Evolutionary conservation across 2,888 invertebrate species (phyloP), one percentile per base, ranked within the genome.

Genomic region (Harpagoxenus sublaevis): DNA sequence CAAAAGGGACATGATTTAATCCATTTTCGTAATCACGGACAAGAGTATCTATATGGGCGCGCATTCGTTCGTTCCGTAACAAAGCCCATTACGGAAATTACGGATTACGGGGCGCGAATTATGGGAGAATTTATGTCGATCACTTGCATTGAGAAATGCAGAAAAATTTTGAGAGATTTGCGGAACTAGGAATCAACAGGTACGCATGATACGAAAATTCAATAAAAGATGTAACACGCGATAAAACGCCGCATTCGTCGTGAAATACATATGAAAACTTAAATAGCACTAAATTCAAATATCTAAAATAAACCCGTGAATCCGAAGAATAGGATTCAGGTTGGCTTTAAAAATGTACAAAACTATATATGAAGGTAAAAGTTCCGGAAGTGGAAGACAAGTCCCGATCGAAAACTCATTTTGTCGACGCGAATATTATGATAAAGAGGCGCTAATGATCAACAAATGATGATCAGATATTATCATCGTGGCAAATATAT

Each of bases 151-250:
- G 8, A 5, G 4, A 51, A 31, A 53, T 1, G n/a, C 3, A 35
- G n/a, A 53, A 63, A 48, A 63, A 23, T 4, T n/a, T 63, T 63
- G 2, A 5, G 18, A 28, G 28, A 39, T 53, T 78, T 39, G 15
- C 23, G 10, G 6, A 60, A 39, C 55, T 23, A 4, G 48, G 23
- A 68, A 78, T 70, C 71, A 78, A 77, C 70, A 42, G n/a, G 53
- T 78, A 78, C 12, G 23, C 31, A 2, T 42, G 5, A 66, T 63
- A 75, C 15, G 15, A 78, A 78, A n/a, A 70, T n/a, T 15, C 15
- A 23, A 23, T 18, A 5, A 60, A 48, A 60, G 28, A 5, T 55
- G 15, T 73, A 23, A 12, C 3, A 39, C 0, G 18, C 2, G 23
- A 42, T 55, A 18, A 55, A 31, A 42, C 9, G n/a, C 8, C 0